Evolutionary conservation across 2,113 vertebrate species (phyloP).

Genomic region (Chaetorhynchus papuensis): DNA sequence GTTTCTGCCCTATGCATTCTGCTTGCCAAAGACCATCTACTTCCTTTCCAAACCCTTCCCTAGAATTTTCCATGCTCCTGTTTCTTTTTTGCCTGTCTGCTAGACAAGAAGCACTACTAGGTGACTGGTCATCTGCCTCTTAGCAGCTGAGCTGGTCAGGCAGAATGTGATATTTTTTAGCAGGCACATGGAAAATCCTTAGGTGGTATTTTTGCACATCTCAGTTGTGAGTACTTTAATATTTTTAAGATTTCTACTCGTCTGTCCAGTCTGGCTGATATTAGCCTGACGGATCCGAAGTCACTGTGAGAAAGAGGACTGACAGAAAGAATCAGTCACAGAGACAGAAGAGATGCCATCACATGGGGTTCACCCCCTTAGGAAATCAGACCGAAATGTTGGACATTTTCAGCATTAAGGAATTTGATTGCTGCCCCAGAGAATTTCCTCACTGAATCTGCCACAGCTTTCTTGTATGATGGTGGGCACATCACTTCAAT

Average conservation of each 20-base stretch:
- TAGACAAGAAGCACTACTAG: neutral
- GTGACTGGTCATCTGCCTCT: neutral
- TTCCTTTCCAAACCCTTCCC: neutral
- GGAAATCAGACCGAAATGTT: slow-evolving; percentile 14
- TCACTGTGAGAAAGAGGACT: neutral
- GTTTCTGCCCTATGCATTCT: neutral
- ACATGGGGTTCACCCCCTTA: neutral
- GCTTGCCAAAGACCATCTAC: neutral
- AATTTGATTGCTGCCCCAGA: neutral
- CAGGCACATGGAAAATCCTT: neutral
- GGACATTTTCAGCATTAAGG: neutral
- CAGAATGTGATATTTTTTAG: neutral
- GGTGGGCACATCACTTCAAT: neutral
- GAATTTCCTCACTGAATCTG: neutral
- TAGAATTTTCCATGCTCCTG: neutral
- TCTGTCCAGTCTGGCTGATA: neutral
- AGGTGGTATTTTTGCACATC: neutral
- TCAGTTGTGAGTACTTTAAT: neutral
- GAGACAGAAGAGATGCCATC: neutral
- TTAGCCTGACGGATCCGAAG: neutral
- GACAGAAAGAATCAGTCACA: neutral
- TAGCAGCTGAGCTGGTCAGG: neutral
- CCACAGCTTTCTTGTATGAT: neutral
- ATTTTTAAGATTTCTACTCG: neutral
- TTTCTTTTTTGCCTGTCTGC: neutral